phyloP scores from a whole-genome alignment of 2,113 vertebrate genomes.

The Zapornia atra region DNA sequence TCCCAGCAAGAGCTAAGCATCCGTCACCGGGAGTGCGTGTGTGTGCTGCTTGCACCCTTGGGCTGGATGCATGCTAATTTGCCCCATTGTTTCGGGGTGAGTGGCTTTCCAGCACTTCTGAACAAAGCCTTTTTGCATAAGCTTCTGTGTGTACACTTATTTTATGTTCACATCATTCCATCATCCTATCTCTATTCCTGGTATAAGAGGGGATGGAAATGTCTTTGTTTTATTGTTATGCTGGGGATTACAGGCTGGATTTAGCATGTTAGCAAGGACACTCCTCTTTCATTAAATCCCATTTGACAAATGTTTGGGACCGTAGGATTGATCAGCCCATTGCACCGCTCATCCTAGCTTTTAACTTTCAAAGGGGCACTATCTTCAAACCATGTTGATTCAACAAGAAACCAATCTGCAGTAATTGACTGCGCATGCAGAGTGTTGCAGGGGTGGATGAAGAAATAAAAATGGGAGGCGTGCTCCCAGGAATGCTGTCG shows the following conservation, averaged over 20 bases:
- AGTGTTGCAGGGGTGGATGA: neutral
- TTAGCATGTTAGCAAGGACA: conserved; percentile 53
- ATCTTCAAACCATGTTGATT: neutral
- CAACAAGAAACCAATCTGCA: neutral
- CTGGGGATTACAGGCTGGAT: conserved; percentile 63
- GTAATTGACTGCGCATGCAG: neutral
- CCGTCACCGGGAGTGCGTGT: conserved; percentile 69
- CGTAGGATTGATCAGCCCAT: neutral
- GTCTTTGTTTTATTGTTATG: conserved; percentile 68
- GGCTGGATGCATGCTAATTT: conserved; percentile 83
- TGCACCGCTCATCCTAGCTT: conserved; percentile 18
- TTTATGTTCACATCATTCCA: conserved; percentile 83
- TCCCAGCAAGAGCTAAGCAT: conserved; percentile 83
- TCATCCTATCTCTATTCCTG: conserved; percentile 70
- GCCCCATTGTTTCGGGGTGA: conserved; percentile 90
- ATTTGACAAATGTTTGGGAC: conserved; percentile 59
- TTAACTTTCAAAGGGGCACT: neutral
- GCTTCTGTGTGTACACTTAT: conserved; percentile 72
- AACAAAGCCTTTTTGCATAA: conserved; percentile 85
- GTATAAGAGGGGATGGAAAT: conserved; percentile 50
- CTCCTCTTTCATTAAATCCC: conserved; percentile 69
- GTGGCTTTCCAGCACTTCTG: conserved; percentile 80
- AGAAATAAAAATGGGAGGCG: neutral
- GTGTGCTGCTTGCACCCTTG: conserved; percentile 68
- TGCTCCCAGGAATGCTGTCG: neutral